These are phyloP conservation scores for Leptoclinus maculatus DNA, from an alignment of 2,797 vertebrate genomes.

Conservation along the genomic window DNA sequence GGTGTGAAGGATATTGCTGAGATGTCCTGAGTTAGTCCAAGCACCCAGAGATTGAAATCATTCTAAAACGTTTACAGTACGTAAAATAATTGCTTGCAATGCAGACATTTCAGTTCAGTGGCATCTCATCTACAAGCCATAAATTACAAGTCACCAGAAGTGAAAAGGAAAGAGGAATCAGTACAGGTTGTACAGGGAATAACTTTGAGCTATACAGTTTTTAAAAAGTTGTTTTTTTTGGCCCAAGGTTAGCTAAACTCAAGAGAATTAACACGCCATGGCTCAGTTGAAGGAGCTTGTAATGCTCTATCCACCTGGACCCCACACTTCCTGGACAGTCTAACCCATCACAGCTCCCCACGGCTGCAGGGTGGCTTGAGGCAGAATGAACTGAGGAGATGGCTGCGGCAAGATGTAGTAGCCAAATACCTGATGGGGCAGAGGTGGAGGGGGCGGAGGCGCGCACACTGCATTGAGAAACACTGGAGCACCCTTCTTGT, in stretches of 20 bases:
- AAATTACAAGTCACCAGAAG: slow-evolving; percentile 7
- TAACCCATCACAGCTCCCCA: slow-evolving; percentile 77
- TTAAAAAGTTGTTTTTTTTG: slow-evolving; percentile 30
- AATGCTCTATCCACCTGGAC: slow-evolving; percentile 17
- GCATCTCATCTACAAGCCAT: slow-evolving; percentile 20
- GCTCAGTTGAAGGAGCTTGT: slow-evolving; percentile 59
- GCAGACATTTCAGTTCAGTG: slow-evolving; percentile 29
- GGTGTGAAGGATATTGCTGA: slow-evolving; percentile 62
- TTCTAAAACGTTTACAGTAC: slow-evolving; percentile 46
- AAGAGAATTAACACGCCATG: slow-evolving; percentile 24
- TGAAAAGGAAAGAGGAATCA: slow-evolving; percentile 21
- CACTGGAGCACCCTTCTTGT: slow-evolving; percentile 76
- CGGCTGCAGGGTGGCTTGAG: slow-evolving; percentile 79
- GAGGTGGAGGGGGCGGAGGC: slow-evolving; percentile 60
- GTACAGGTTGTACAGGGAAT: slow-evolving; percentile 43
- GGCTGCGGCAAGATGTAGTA: slow-evolving; percentile 82
- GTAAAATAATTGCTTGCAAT: slow-evolving; percentile 24
- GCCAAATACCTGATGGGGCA: slow-evolving; percentile 74
- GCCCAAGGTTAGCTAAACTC: slow-evolving; percentile 37
- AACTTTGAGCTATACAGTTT: slow-evolving; percentile 12
- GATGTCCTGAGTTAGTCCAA: slow-evolving; percentile 71
- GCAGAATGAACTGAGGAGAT: slow-evolving; percentile 83
- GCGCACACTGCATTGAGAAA: slow-evolving; percentile 79
- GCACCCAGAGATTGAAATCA: slow-evolving; percentile 50
- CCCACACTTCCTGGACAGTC: not conserved